Percentiles rank a stretch among this genome's conserved stretches.
Conservation (phyloP, 2,888 invertebrate species). For the Pilophorus perplexus region DNA sequence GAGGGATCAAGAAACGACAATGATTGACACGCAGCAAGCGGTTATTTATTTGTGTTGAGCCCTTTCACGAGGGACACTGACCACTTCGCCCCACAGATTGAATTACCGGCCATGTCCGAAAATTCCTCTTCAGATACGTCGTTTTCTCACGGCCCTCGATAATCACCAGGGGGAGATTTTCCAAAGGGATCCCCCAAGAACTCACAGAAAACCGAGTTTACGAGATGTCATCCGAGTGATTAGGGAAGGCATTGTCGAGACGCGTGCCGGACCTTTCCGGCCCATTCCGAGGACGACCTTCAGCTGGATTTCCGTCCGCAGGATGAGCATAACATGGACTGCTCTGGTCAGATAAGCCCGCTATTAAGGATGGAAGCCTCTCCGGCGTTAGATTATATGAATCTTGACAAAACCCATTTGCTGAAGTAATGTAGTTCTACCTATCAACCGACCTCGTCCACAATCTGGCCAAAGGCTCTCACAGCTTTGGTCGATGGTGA, state of each 20-base stretch:
- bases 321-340: slow-evolving; percentile 38
- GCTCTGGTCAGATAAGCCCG: slow-evolving; percentile 36
- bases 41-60: slow-evolving; percentile 14
- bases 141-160: slow-evolving; percentile 33
- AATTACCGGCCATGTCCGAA: slow-evolving; percentile 26
- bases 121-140: slow-evolving; percentile 12
- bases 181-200: neutral
- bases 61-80: neutral
- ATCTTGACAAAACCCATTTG: too few relatives aligned
- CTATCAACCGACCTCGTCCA: too few relatives aligned
- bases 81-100: too few relatives aligned
- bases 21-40: neutral
- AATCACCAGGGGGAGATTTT: neutral
- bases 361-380: slow-evolving; percentile 10
- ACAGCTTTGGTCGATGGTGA: too few relatives aligned
- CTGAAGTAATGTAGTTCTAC: too few relatives aligned
- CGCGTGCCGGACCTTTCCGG: slow-evolving; percentile 35
- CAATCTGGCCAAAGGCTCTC: too few relatives aligned
- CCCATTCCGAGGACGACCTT: slow-evolving; percentile 22
- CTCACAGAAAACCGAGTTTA: slow-evolving; percentile 27
- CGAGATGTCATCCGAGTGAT: slow-evolving; percentile 39
- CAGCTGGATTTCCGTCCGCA: slow-evolving; percentile 18
- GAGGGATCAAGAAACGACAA: too few relatives aligned
- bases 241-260: slow-evolving; percentile 38
- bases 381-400: too few relatives aligned